Base-by-base conservation (phyloP, 92 coral and sea anemone species). In the Heliopora coerulea region DNA sequence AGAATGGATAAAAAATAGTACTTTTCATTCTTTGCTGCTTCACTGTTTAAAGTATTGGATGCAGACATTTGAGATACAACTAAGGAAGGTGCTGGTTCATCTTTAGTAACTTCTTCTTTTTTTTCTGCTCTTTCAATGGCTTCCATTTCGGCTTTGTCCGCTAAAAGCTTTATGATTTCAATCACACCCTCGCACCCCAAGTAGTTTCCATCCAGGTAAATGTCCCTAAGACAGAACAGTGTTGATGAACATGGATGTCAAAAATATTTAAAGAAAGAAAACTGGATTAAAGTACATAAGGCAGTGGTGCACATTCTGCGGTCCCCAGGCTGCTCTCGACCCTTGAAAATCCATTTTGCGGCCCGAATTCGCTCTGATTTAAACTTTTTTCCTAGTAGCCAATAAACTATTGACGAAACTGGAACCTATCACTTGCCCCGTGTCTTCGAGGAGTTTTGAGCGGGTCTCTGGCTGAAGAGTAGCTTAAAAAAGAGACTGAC, bases 111-210 rank as follows among this genome's bases (percentile, higher is more conserved):
- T 26, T 76, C 91, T 35, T 83, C 88, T 25, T 83, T 87, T 27
- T 60, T 82, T 56, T 92, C 91, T 18, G 85, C 85, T 40, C 88
- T 82, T 60, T 92, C 96, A 70, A 92, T 89, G 10, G 96, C 88
- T 65, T 92, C 97, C 97, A 92, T 92, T 73, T 92, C 97, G 9
- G 97, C 97, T 48, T 88, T 86, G 83, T 92, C 97, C 15, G 95
- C 97, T 66, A 92, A 82, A 8, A 92, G 88, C 75, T 91, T 92
- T 58, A 92, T 88, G 59, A 92, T 80, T 77, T 92, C 97, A 28
- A 92, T 87, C 13, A 89, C 91, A 9, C 97, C 97, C 56, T 92
- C 97, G 56, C 97, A 92, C 41, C 89, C 97, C 73, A 92, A 60
- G 17, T 64, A 68, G 85, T 92, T 92, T 32, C 97, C 97, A 85